Percentiles rank a stretch among this genome's conserved stretches.
phyloP scores from a whole-genome alignment of 1,140 invertebrate species.

The Drosophila triauraria region DNA sequence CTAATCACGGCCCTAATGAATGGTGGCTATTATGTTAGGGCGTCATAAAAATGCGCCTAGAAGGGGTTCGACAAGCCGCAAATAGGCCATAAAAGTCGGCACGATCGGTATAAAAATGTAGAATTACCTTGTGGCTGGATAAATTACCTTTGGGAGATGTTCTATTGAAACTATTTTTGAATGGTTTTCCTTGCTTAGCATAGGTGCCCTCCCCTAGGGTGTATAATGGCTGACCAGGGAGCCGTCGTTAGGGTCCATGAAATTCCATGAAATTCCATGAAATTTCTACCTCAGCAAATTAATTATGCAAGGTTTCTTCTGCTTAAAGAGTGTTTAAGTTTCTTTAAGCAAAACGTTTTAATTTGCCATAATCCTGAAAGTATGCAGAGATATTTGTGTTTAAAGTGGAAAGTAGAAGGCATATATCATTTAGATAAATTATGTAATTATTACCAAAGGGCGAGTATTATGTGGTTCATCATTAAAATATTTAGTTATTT shows the following conservation, averaged over 20 bases:
- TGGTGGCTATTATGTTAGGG: constrained; percentile 20
- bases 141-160: background rate
- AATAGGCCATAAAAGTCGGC: constrained; percentile 14
- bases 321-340: background rate
- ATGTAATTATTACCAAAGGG: background rate
- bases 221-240: constrained; percentile 6
- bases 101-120: constrained; percentile 23
- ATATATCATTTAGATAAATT: background rate
- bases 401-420: background rate
- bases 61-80: background rate
- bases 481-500: background rate
- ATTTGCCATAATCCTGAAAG: constrained; percentile 41
- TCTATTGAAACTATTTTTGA: constrained; percentile 4
- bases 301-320: background rate
- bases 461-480: background rate
- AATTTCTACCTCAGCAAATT: too few species aligned
- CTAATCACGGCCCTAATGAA: constrained; percentile 36
- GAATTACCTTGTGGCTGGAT: constrained; percentile 3
- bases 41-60: constrained; percentile 15
- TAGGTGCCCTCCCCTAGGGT: background rate
- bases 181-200: background rate
- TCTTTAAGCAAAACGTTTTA: background rate
- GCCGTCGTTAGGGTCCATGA: constrained; percentile 1
- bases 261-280: background rate
- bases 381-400: constrained; percentile 31